Conservation (phyloP, 1,140 invertebrate species). For the Papilio xuthus region DNA sequence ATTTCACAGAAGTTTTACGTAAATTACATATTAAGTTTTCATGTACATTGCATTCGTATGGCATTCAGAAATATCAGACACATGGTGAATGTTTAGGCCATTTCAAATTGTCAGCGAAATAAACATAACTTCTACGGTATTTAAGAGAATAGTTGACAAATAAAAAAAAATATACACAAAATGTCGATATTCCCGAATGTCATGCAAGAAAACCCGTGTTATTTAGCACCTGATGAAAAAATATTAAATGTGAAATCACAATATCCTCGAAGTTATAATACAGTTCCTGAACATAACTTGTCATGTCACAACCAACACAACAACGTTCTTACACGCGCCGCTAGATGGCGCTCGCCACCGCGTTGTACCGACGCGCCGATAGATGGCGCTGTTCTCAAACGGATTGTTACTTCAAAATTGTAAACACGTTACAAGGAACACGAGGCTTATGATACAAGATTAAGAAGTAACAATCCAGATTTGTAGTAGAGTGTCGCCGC, state of each 20-base stretch:
- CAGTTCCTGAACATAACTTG: conserved; percentile 1
- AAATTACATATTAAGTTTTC: conserved; percentile 33
- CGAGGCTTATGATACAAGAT: not conserved
- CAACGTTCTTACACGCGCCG: conserved; percentile 45
- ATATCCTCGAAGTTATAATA: conserved; percentile 23
- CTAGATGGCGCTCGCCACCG: conserved; percentile 50
- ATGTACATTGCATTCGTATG: conserved; percentile 28
- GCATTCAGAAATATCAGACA: conserved; percentile 27
- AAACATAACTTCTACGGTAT: not conserved
- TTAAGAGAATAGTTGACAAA: not conserved
- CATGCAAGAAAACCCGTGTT: conserved; percentile 51
- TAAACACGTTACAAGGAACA: not conserved
- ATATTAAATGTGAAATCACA: conserved; percentile 42
- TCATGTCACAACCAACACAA: conserved; percentile 66
- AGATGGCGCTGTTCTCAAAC: conserved; percentile 40
- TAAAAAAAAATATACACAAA: conserved; percentile 46
- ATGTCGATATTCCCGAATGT: conserved; percentile 57
- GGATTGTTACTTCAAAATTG: conserved; percentile 27
- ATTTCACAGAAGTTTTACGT: conserved; percentile 18
- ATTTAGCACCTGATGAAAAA: conserved; percentile 61
- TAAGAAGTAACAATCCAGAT: conserved; percentile 11
- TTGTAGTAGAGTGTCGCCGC: not conserved
- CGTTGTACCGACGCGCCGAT: not conserved
- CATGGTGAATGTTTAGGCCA: conserved; percentile 29
- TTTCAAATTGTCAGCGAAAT: not conserved